phyloP scores from a whole-genome alignment of 2,888 invertebrate genomes.

The Timandra comae region DNA sequence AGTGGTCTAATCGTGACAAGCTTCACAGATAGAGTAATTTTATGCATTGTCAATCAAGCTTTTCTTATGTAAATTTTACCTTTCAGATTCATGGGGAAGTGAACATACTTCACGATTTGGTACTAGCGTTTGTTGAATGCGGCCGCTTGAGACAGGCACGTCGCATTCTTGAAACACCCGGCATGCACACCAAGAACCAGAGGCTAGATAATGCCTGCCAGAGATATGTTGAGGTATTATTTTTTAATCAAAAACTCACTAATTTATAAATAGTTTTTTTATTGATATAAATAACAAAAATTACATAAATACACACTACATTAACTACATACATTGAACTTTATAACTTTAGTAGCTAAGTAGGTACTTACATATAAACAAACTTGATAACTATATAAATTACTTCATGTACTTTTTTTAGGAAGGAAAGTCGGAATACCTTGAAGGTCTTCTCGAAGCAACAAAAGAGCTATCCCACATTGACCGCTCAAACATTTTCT shows the following conservation, averaged over 20 bases:
- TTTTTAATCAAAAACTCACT: too few relatives aligned
- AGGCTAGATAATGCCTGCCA: constrained; percentile 82
- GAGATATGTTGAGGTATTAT: constrained; percentile 75
- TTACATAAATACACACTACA: too few relatives aligned
- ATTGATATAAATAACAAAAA: too few relatives aligned
- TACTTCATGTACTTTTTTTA: too few relatives aligned
- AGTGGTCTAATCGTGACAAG: too few relatives aligned
- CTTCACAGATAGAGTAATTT: too few relatives aligned
- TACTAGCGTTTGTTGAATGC: constrained; percentile 89
- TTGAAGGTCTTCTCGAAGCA: constrained; percentile 87
- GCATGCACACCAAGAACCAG: constrained; percentile 81
- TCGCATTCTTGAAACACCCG: constrained; percentile 90
- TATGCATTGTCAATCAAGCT: too few relatives aligned
- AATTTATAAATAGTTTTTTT: too few relatives aligned
- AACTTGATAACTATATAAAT: too few relatives aligned
- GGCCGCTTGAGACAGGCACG: constrained; percentile 87
- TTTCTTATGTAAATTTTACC: not conserved
- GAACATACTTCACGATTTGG: constrained; percentile 89
- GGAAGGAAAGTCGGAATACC: constrained; percentile 79
- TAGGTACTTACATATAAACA: too few relatives aligned
- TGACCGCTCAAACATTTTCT: constrained; percentile 85
- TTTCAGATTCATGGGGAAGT: constrained; percentile 83
- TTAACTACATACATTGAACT: too few relatives aligned
- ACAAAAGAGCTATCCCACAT: constrained; percentile 86
- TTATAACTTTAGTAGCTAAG: too few relatives aligned